Conservation (phyloP, 2,113 vertebrate species). For the Lonchura striata region DNA sequence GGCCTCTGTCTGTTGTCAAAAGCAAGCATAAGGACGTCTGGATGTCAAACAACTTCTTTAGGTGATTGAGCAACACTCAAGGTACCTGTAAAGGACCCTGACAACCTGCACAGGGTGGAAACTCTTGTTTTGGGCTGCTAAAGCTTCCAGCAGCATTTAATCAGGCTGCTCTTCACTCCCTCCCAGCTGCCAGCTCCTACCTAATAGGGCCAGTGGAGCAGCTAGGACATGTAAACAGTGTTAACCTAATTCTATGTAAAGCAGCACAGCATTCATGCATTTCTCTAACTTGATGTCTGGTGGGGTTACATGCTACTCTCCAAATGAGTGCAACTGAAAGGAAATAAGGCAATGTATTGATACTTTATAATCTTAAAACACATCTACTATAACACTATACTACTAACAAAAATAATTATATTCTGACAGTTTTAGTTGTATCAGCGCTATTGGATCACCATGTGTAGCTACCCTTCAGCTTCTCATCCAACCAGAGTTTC, state of each 20-base stretch:
- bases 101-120: accelerated
- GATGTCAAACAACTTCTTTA: background rate
- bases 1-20: background rate
- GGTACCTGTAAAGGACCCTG: background rate
- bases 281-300: background rate
- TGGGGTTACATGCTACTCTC: background rate
- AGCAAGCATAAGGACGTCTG: background rate
- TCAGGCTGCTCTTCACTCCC: accelerated
- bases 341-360: background rate
- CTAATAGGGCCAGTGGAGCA: background rate
- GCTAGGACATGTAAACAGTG: background rate
- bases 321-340: background rate
- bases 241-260: background rate
- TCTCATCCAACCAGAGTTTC: background rate
- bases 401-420: background rate
- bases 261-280: background rate
- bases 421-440: background rate
- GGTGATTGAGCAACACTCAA: accelerated
- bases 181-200: background rate
- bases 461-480: background rate
- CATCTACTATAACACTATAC: background rate
- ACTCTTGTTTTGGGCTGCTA: background rate
- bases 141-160: background rate
- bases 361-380: background rate
- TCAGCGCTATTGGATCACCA: background rate